These are phyloP conservation scores for Mycetomoellerius zeteki DNA, from an alignment of 1,140 invertebrate genomes.

Conservation along the genomic window DNA sequence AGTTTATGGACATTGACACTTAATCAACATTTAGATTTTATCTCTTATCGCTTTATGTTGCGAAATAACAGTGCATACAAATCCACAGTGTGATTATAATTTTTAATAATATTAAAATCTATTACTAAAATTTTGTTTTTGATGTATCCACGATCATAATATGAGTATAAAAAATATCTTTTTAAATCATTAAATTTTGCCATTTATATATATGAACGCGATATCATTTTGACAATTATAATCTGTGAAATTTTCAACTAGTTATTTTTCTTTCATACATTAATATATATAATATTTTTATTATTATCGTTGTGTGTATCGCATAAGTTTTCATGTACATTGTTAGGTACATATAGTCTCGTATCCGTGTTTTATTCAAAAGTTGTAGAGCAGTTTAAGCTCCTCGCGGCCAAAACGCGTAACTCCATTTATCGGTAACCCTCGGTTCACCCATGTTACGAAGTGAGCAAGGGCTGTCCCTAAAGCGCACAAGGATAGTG, in stretches of 20 bases:
- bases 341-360: background rate
- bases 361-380: constrained; percentile 33
- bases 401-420: constrained; percentile 33
- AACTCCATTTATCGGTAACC: constrained; percentile 53
- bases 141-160: background rate
- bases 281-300: constrained; percentile 1
- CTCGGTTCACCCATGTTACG: constrained; percentile 33
- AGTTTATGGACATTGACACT: background rate
- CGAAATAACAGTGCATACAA: background rate
- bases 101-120: background rate
- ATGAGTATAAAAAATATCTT: constrained; percentile 5
- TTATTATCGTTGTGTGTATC: background rate
- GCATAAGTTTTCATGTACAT: constrained; percentile 5
- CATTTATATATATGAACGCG: background rate
- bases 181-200: constrained; percentile 15
- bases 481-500: constrained; percentile 35
- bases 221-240: background rate
- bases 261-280: background rate
- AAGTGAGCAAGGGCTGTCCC: constrained; percentile 44
- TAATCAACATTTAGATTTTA: background rate
- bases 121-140: constrained; percentile 16
- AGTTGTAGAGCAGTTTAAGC: constrained; percentile 32
- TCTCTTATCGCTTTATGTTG: background rate
- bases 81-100: background rate
- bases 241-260: background rate